A percentile compares a stretch with the other conserved stretches of the same genome.
phyloP scores from a whole-genome alignment of 1,140 invertebrate genomes.

The Zeugodacus cucurbitae region DNA sequence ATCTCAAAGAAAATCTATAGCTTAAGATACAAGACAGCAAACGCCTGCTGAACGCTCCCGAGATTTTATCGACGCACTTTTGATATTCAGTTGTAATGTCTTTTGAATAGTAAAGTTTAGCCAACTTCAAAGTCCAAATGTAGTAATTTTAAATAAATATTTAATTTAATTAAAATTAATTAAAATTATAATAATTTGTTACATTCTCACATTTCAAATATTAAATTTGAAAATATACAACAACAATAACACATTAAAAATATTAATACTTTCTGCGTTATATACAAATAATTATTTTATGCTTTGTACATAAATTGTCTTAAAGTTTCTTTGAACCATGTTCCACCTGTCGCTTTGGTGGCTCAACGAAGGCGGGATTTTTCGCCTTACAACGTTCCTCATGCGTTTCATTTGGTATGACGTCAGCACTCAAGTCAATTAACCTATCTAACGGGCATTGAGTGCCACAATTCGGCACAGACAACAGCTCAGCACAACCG shows the following conservation, averaged over 20 bases:
- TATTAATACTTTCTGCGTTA: neutral
- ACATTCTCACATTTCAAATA: no score
- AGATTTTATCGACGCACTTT: no score
- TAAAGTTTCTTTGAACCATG: neutral
- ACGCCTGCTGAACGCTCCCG: no score
- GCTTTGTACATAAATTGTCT: neutral
- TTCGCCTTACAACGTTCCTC: constrained; percentile 70
- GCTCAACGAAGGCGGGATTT: constrained; percentile 68
- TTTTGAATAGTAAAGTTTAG: no score
- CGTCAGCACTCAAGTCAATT: constrained; percentile 67
- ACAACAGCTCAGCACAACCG: constrained; percentile 68
- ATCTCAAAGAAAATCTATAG: no score
- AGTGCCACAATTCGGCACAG: constrained; percentile 72
- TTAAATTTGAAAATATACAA: no score
- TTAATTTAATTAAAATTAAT: no score
- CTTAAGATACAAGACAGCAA: no score
- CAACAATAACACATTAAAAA: neutral
- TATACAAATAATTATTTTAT: neutral
- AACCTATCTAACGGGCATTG: constrained; percentile 72
- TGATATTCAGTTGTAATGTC: no score
- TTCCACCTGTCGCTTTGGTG: constrained; percentile 54
- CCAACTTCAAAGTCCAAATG: no score
- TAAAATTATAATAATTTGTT: no score
- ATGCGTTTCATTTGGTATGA: constrained; percentile 70
- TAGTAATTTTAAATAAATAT: no score